A percentile compares a stretch with the other conserved stretches of the same genome.
phyloP scores from a whole-genome alignment of 2,888 invertebrate genomes.

The Icerya purchasi region DNA sequence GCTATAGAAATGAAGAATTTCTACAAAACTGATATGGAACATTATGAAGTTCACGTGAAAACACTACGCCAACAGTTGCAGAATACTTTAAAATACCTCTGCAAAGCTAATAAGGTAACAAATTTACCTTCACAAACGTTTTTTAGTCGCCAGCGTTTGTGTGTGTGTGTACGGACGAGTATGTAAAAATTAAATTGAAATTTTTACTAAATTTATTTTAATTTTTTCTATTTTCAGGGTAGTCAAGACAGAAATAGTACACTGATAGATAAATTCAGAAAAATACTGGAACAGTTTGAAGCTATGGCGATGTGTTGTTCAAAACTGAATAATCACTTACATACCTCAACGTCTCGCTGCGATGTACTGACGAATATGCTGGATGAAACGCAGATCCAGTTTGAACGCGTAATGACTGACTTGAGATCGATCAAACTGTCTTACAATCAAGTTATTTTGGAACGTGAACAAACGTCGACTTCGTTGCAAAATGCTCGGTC shows the following conservation, averaged over 20 bases:
- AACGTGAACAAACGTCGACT: constrained; percentile 7
- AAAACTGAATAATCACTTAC: constrained; percentile 1
- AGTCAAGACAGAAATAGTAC: too few relatives aligned
- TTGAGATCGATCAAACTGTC: constrained; percentile 7
- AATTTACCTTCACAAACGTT: too few relatives aligned
- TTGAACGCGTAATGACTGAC: constrained; percentile 11
- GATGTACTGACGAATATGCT: constrained; percentile 6
- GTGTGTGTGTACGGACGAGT: too few relatives aligned
- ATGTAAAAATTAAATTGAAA: too few relatives aligned
- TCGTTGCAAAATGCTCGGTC: background rate
- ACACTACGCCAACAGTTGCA: background rate
- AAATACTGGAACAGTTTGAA: constrained; percentile 13
- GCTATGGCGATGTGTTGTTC: constrained; percentile 8
- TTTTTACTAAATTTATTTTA: too few relatives aligned
- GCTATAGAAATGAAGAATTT: too few relatives aligned
- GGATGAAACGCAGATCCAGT: constrained; percentile 10
- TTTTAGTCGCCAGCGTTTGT: too few relatives aligned
- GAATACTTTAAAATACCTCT: background rate
- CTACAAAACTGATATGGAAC: background rate
- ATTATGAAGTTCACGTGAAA: background rate
- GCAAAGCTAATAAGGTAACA: background rate
- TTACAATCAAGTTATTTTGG: constrained; percentile 9
- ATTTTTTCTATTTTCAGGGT: too few relatives aligned
- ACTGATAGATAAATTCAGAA: constrained; percentile 15
- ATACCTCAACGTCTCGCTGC: constrained; percentile 2